phyloP scores from a whole-genome alignment of 2,113 vertebrate genomes.

The Tonatia bakeri region DNA sequence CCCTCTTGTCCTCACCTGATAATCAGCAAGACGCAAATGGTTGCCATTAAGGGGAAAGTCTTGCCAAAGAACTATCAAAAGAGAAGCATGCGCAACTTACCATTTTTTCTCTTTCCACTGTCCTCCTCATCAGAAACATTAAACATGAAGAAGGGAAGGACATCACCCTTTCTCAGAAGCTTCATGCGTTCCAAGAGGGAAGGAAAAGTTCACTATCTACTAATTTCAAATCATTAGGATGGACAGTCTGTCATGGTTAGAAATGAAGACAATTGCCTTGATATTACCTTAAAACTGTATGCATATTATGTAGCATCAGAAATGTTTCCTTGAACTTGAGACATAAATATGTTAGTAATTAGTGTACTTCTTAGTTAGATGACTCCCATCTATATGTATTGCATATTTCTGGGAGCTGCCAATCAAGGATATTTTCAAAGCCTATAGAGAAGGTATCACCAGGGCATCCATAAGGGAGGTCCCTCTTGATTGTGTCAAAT shows the following conservation, averaged over 20 bases:
- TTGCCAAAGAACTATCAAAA: background rate
- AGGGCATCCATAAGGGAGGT: background rate
- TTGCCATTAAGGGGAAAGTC: background rate
- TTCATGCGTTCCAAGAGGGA: background rate
- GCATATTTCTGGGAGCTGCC: background rate
- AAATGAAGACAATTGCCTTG: background rate
- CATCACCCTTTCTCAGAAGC: background rate
- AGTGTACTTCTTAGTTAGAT: background rate
- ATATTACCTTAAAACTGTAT: conserved; percentile 12
- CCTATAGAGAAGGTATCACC: background rate
- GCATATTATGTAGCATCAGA: background rate
- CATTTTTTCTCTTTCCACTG: background rate
- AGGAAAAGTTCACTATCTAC: background rate
- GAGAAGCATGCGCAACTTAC: background rate
- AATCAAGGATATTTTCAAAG: conserved; percentile 11
- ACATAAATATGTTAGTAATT: background rate
- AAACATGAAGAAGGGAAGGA: background rate
- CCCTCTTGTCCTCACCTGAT: background rate
- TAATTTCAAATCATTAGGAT: background rate
- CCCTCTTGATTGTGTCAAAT: background rate
- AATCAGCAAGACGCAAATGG: background rate
- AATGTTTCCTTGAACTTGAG: background rate
- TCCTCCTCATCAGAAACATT: background rate
- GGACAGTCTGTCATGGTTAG: background rate
- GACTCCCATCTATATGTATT: background rate